Evolutionary conservation across 2,113 vertebrate genomes (phyloP).

Genomic region (Cryptotis parvus): DNA sequence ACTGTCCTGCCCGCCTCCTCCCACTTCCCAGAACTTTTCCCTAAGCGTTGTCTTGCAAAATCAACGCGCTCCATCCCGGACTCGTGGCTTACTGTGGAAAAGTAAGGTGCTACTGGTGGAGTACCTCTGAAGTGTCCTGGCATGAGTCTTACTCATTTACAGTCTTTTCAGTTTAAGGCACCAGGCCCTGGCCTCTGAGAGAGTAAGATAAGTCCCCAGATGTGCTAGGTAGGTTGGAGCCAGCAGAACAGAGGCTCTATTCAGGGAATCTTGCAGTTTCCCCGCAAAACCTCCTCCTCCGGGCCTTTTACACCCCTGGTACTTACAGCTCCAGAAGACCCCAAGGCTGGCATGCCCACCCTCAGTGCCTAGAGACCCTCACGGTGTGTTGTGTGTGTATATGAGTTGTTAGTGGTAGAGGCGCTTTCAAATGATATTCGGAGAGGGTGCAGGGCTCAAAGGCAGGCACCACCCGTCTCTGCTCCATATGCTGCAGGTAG

Average conservation of each 20-base stretch:
- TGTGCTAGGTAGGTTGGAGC: conserved; percentile 55
- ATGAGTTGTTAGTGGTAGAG: neutral
- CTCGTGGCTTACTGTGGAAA: conserved; percentile 75
- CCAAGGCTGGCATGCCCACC: no score
- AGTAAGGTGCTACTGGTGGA: conserved; percentile 63
- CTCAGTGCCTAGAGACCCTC: neutral
- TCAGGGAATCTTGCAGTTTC: conserved; percentile 38
- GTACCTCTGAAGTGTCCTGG: conserved; percentile 39
- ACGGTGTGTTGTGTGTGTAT: neutral
- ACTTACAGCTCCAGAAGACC: neutral
- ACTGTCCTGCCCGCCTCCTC: neutral
- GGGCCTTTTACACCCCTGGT: neutral
- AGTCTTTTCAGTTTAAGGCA: conserved; percentile 69
- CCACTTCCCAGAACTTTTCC: conserved; percentile 55
- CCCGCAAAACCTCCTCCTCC: conserved; percentile 3
- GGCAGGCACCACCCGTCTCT: neutral
- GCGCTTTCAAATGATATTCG: neutral
- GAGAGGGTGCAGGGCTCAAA: neutral
- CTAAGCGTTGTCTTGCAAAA: conserved; percentile 67
- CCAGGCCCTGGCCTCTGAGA: conserved; percentile 44
- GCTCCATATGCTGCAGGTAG: neutral
- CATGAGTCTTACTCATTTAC: conserved; percentile 76
- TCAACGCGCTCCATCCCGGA: conserved; percentile 12
- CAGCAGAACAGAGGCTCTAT: conserved; percentile 25
- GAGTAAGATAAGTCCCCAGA: conserved; percentile 69